phyloP scores from a whole-genome alignment of 2,797 vertebrate species.

The Acipenser transmontanus region DNA sequence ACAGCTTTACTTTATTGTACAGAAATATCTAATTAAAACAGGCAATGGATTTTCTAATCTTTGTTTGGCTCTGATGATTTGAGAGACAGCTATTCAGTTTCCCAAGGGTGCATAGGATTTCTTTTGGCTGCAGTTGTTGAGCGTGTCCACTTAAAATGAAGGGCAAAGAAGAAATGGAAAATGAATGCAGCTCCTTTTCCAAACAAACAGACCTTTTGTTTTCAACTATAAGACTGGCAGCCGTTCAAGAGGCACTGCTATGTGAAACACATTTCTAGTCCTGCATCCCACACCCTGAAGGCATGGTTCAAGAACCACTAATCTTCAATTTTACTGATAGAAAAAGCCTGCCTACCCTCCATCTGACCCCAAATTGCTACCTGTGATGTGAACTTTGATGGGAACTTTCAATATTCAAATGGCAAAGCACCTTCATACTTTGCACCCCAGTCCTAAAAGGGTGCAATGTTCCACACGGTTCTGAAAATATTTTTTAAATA shows the following conservation, averaged over 20 bases:
- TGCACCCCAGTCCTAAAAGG: no score
- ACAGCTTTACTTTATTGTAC: conserved; percentile 12
- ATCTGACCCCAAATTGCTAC: no score
- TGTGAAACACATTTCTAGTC: conserved; percentile 11
- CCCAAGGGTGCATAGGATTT: background rate
- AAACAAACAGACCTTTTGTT: conserved; percentile 30
- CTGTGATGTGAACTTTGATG: no score
- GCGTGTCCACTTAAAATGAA: conserved; percentile 1
- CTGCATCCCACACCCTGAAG: no score
- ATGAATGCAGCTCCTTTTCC: conserved; percentile 24
- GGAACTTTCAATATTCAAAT: no score
- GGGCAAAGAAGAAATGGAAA: conserved; percentile 23
- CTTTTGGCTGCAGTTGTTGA: conserved; percentile 1
- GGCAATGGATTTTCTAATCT: background rate
- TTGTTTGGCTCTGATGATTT: background rate
- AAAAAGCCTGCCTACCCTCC: no score
- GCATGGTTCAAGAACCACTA: no score
- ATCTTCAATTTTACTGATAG: no score
- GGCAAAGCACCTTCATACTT: no score
- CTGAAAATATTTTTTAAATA: no score
- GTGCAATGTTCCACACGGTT: no score
- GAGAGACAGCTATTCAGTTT: background rate
- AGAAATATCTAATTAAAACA: conserved; percentile 4
- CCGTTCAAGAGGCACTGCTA: conserved; percentile 31
- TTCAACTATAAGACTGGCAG: conserved; percentile 28